Evolutionary conservation across 2,113 vertebrate genomes (phyloP), one percentile per base, ranked within the genome.

Genomic region (Microcebus ravelobensis): DNA sequence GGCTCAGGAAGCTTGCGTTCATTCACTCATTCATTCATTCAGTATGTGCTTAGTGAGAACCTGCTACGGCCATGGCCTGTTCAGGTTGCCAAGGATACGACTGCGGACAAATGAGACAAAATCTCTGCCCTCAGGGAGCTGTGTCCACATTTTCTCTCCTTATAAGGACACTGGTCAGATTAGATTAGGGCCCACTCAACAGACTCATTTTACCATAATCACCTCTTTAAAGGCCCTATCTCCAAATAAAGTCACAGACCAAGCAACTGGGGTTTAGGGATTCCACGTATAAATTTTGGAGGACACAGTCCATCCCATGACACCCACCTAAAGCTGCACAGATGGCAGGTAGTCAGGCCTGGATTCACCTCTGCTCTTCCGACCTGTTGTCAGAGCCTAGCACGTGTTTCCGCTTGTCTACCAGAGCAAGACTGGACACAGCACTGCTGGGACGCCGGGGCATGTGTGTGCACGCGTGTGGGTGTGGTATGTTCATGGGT

Each of bases 381-480:
- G n/a, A 52, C 2, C 11, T 80, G 8, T 61, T 3, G 6, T 48
- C 63, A 76, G 52, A 70, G 88, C 31, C 42, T 8, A 17, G 45
- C n/a, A 23, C 3, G 7, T 11, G 14, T 29, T 5, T 4, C 2
- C 6, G 48, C 39, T 61, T 45, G 17, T 8, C 3, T 29, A 23
- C 1, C 14, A 84, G 13, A n/a, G 36, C 70, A 74, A 86, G 29
- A 87, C 31, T 12, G 13, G 27, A 91, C 79, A 59, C 20, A 14
- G 7, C 61, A 6, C 21, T 77, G 9, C 42, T 31, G n/a, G 27
- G 50, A 36, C 48, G 34, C 13, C 31, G 13, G 9, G 29, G 31
- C 20, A 4, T 1, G 3, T 23, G 29, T 48, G 39, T 15, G 42
- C 7, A 18, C 4, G 1, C 14, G 5, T 14, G 27, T 45, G 68